A percentile compares a stretch with the other conserved stretches of the same genome.
Evolutionary conservation across 1,140 invertebrate genomes (phyloP).

Genomic region (Drosophila lacertosa): DNA sequence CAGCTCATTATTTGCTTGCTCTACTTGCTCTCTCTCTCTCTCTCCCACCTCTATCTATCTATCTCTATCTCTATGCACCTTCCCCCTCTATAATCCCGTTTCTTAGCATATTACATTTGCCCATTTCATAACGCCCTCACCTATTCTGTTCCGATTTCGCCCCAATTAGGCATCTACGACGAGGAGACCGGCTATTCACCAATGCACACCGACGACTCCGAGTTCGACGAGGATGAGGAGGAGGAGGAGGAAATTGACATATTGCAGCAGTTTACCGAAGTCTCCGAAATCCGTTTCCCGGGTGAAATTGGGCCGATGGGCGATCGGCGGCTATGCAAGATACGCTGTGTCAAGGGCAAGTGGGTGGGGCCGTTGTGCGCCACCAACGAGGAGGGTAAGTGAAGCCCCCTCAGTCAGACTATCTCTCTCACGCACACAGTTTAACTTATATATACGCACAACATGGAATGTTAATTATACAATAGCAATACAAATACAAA

Average conservation of each 20-base stretch:
- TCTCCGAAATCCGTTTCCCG: slow-evolving; percentile 88
- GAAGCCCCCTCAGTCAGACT: slow-evolving; percentile 20
- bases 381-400: slow-evolving; percentile 85
- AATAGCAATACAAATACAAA: slow-evolving; percentile 52
- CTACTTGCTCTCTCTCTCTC: slow-evolving; percentile 62
- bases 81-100: slow-evolving; percentile 60
- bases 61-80: slow-evolving; percentile 41
- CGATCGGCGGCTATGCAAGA: slow-evolving; percentile 90
- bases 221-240: slow-evolving; percentile 79
- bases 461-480: slow-evolving; percentile 47
- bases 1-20: slow-evolving; percentile 75
- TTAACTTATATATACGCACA: slow-evolving; percentile 37
- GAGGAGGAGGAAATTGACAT: slow-evolving; percentile 82
- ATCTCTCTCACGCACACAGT: slow-evolving; percentile 29
- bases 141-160: slow-evolving; percentile 64
- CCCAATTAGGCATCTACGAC: slow-evolving; percentile 73
- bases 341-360: slow-evolving; percentile 91
- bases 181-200: slow-evolving; percentile 76
- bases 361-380: slow-evolving; percentile 91
- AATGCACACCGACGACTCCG: slow-evolving; percentile 72
- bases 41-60: slow-evolving; percentile 45
- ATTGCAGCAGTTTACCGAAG: slow-evolving; percentile 80
- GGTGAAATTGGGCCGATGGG: slow-evolving; percentile 88
- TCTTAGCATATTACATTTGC: slow-evolving; percentile 79
- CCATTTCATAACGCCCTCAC: slow-evolving; percentile 81